These are phyloP conservation scores for Eubucco bourcierii DNA, from an alignment of 2,113 vertebrate species.

Conservation along the genomic window DNA sequence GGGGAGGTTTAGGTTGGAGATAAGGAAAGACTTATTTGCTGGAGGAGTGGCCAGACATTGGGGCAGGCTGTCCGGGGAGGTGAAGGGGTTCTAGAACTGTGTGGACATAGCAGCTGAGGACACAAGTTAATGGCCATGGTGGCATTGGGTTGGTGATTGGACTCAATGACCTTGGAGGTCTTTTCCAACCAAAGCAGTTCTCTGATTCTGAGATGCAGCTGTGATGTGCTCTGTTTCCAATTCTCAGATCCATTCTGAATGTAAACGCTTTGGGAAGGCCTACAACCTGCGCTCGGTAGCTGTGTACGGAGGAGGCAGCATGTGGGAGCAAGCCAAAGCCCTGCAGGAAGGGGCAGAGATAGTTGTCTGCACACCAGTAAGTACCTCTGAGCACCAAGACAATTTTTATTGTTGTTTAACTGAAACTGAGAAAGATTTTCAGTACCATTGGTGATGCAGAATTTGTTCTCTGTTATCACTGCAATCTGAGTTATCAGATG, in stretches of 20 bases:
- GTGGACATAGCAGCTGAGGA: too few relatives aligned
- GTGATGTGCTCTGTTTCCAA: neutral
- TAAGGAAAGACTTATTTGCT: too few relatives aligned
- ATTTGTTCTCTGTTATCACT: neutral
- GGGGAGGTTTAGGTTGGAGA: too few relatives aligned
- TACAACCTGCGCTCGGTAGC: conserved; percentile 96
- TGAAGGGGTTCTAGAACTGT: too few relatives aligned
- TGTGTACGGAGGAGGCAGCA: conserved; percentile 97
- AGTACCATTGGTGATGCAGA: neutral
- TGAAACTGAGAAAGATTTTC: neutral
- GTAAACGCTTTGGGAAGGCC: conserved; percentile 96
- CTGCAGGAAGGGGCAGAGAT: conserved; percentile 99
- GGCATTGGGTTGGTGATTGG: too few relatives aligned
- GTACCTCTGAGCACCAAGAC: conserved; percentile 12
- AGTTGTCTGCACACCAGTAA: conserved; percentile 98
- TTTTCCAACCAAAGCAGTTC: too few relatives aligned
- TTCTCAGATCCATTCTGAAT: conserved; percentile 92
- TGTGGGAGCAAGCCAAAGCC: conserved; percentile 99
- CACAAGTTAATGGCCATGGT: too few relatives aligned
- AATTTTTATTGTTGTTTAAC: neutral
- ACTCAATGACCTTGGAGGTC: too few relatives aligned
- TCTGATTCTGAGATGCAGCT: neutral
- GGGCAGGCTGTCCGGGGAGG: too few relatives aligned
- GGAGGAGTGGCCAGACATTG: too few relatives aligned
- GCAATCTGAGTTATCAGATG: neutral